Percentiles rank a stretch among this genome's conserved stretches.
Conservation (phyloP, 2,113 vertebrate species). For the Tachysurus fulvidraco region DNA sequence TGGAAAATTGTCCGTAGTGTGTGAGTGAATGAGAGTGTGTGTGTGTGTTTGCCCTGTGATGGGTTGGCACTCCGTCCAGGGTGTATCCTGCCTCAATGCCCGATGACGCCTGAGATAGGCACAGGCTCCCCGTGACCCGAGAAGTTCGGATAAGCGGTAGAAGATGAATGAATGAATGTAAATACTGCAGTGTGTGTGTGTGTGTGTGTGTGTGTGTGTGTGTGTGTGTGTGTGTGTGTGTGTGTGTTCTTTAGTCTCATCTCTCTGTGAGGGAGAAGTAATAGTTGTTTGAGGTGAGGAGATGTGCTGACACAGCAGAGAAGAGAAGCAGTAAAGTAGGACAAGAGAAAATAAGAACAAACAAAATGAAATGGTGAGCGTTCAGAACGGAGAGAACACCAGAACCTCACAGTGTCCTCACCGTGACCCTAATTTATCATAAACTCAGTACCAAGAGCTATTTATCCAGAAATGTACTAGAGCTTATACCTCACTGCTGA, state of each 20-base stretch:
- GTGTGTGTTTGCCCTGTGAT: too few relatives aligned
- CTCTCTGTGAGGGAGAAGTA: not conserved
- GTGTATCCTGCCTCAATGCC: too few relatives aligned
- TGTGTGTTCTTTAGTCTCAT: not conserved
- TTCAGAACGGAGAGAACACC: not conserved
- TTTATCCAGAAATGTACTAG: not conserved
- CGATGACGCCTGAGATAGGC: too few relatives aligned
- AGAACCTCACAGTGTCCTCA: not conserved
- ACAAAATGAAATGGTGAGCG: not conserved
- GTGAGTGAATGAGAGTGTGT: too few relatives aligned
- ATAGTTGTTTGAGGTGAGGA: not conserved
- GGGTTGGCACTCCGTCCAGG: too few relatives aligned
- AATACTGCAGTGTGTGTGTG: not conserved
- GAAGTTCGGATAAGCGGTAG: too few relatives aligned
- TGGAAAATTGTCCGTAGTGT: too few relatives aligned
- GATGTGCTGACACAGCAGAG: slow-evolving; percentile 23
- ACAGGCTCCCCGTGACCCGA: too few relatives aligned
- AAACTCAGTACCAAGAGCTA: too few relatives aligned
- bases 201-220: not conserved
- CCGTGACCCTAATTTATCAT: not conserved
- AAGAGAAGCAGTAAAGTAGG: slow-evolving; percentile 13
- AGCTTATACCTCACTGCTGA: not conserved
- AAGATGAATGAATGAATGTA: too few relatives aligned
- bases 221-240: slow-evolving; percentile 19
- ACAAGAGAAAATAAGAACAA: not conserved